Percentiles rank a stretch among this genome's conserved stretches.
These are phyloP conservation scores for Todus mexicanus DNA, from an alignment of 2,797 vertebrate genomes.

Conservation along the genomic window DNA sequence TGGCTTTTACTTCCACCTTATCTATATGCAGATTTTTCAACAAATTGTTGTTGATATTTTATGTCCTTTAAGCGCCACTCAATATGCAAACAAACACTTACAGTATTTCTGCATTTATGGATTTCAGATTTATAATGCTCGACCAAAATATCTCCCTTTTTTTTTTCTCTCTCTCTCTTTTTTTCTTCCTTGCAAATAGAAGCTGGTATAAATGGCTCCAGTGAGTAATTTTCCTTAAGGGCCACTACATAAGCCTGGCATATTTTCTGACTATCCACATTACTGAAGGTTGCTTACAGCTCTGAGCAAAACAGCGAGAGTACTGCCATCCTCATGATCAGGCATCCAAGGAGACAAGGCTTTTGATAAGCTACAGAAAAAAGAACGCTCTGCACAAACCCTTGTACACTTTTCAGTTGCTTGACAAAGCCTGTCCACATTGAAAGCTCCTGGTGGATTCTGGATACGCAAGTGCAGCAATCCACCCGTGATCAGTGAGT, in stretches of 20 bases:
- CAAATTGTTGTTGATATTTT: not conserved
- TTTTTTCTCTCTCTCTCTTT: too few relatives aligned
- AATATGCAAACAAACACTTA: not conserved
- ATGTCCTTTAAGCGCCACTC: not conserved
- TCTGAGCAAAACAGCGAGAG: constrained; percentile 44
- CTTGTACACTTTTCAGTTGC: not conserved
- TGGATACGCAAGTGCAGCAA: not conserved
- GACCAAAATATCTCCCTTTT: not conserved
- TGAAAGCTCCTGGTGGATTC: not conserved
- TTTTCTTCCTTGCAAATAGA: not conserved
- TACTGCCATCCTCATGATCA: constrained; percentile 38
- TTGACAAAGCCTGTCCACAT: not conserved
- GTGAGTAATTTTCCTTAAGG: constrained; percentile 60
- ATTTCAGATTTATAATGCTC: not conserved
- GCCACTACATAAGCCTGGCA: constrained; percentile 41
- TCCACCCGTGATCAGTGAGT: not conserved
- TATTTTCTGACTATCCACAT: constrained; percentile 58
- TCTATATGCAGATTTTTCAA: not conserved
- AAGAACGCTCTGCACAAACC: not conserved
- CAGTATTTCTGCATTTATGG: not conserved
- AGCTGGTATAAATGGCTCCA: constrained; percentile 39
- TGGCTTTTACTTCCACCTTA: not conserved
- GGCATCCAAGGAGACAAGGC: constrained; percentile 36
- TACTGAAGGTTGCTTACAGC: constrained; percentile 70
- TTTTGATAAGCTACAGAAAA: not conserved